These are phyloP conservation scores for Xestia ashworthii DNA, from an alignment of 2,888 invertebrate species.

Conservation along the genomic window DNA sequence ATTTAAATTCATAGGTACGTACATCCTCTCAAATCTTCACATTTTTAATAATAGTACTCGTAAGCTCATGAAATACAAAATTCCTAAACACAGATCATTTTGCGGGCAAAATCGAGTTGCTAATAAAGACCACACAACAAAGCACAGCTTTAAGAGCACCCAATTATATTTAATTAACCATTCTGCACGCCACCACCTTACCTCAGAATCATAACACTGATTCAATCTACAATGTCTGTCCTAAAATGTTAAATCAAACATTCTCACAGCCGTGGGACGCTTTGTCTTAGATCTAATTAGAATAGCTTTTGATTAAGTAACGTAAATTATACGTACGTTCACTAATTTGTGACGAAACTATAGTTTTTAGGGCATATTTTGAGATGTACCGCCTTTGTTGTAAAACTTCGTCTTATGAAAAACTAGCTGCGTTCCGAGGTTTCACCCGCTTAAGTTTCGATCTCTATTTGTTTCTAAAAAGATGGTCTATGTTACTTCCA, in stretches of 20 bases:
- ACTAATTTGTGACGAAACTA: conserved; percentile 46
- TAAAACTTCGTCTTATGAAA: not conserved
- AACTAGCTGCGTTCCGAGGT: not conserved
- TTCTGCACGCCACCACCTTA: conserved; percentile 25
- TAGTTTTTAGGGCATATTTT: conserved; percentile 23
- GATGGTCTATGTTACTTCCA: no score
- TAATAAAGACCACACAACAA: conserved; percentile 10
- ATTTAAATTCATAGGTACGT: no score
- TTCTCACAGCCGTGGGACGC: conserved; percentile 63
- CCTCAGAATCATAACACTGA: conserved; percentile 49
- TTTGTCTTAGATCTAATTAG: conserved; percentile 57
- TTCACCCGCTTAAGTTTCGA: no score
- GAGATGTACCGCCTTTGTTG: not conserved
- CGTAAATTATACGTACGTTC: conserved; percentile 31
- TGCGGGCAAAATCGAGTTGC: not conserved
- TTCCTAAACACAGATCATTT: not conserved
- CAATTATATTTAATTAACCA: conserved; percentile 39
- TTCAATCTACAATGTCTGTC: conserved; percentile 46
- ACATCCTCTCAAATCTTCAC: no score
- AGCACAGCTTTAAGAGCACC: conserved; percentile 6
- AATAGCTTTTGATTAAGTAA: conserved; percentile 58
- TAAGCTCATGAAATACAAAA: not conserved
- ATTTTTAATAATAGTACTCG: no score
- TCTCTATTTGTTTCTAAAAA: no score
- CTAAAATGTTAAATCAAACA: conserved; percentile 54